Evolutionary conservation across 2,113 vertebrate genomes (phyloP).

Genomic region (Cyanistes caeruleus): DNA sequence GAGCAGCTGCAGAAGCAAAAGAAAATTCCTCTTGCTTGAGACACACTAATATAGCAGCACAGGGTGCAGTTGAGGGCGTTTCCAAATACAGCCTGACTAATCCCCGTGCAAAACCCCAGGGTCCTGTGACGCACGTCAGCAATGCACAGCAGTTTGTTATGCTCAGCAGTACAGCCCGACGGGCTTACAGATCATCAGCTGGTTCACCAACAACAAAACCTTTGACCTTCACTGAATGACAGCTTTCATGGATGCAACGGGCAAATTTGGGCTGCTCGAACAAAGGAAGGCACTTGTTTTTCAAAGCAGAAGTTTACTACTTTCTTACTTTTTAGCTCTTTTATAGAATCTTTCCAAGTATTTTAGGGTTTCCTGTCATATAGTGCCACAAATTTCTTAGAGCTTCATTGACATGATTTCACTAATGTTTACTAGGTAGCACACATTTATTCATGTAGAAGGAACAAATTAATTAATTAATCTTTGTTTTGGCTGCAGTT

Average conservation of each 20-base stretch:
- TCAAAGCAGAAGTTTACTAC: neutral
- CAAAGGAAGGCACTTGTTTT: neutral
- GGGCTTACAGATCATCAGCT: conserved; percentile 28
- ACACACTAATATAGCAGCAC: conserved; percentile 84
- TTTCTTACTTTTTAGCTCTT: neutral
- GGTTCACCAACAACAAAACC: conserved; percentile 4
- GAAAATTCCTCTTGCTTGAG: conserved; percentile 84
- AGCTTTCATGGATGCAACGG: neutral
- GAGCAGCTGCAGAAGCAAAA: conserved; percentile 72
- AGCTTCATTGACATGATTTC: neutral
- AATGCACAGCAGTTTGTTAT: conserved; percentile 31
- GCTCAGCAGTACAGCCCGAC: conserved; percentile 36
- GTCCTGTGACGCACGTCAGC: conserved; percentile 63
- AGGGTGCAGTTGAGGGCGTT: conserved; percentile 75
- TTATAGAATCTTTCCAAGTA: neutral
- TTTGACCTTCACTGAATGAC: conserved; percentile 14
- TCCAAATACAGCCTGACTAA: conserved; percentile 75
- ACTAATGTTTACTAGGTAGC: neutral
- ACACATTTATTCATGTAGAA: neutral
- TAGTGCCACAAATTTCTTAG: neutral
- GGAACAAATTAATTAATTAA: neutral
- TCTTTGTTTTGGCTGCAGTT: conserved; percentile 18
- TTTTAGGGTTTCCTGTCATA: neutral
- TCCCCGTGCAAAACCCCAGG: conserved; percentile 67
- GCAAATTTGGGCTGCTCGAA: neutral